Base-by-base conservation (phyloP, 2,888 invertebrate species). In the Acleris literana region DNA sequence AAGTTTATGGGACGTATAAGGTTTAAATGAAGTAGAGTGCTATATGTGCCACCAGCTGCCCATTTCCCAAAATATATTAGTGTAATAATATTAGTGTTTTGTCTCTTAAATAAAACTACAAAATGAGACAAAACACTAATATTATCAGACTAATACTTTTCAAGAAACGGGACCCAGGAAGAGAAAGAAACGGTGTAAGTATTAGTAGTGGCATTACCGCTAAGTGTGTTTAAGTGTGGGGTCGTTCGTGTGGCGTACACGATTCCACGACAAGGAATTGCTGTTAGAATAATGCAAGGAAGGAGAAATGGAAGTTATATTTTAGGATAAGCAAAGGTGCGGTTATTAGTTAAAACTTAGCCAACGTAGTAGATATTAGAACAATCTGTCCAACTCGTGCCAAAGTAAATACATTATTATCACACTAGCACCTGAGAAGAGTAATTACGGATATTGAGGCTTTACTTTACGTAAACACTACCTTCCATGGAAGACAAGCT, bases 401-500 rank as follows among this genome's bases (percentile, higher is more conserved):
- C 54, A 17, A 20, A 49, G n/a, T 55, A 49, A 60, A 55, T 64
- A 48, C 22, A 22, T 44, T 49, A 17, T 33, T 61, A 33, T 56
- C 55, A 61, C 52, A 39, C 39, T 13, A 4, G 4, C 39, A 39
- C 39, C 39, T 39, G 4, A 48, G 44, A 48, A 11, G 17, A 39
- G 52, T 59, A 61, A 66, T 59, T 49, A 63, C 56, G 48, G 59
- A 61, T 59, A 69, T 72, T 69, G 68, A 48, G 57, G 64, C 70
- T 61, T 69, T 68, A 67, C 63, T 69, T 70, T 67, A 68, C 67
- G 56, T 69, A 71, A 72, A 69, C 68, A 62, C 48, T 52, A 33
- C 65, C 56, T 66, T 61, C 65, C 56, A 61, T 17, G 52, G 61
- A 48, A 56, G 49, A 55, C 46, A 33, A 43, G 52, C 22, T 56